Evolutionary conservation across 2,888 invertebrate genomes (phyloP), one percentile per base, ranked within the genome.

Genomic region (Willowsia nigromaculata): DNA sequence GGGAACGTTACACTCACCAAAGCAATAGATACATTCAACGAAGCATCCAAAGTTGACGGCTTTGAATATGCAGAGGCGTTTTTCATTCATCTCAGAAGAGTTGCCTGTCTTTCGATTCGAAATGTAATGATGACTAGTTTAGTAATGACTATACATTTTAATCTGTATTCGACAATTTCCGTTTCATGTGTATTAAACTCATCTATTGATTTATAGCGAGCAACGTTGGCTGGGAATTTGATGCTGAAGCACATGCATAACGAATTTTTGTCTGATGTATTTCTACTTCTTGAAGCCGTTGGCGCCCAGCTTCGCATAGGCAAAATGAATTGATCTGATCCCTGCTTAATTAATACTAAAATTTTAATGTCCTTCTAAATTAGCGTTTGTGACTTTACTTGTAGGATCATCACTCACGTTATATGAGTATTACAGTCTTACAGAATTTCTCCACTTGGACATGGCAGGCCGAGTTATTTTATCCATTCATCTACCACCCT

Each of bases 221-320:
- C 96, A 53, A 95, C 95, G 3, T 94, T 96, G 88, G 96, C 96
- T 13, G 96, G 96, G 0, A 96, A 96, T 93, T 93, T 96, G 85
- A 95, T 95, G 94, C 95, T 96, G 85, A 97, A 97, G 93, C 95
- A 96, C 93, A 93, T 94, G 11, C 95, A 96, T 91, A 94, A 94
- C 1, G 96, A 96, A 83, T 97, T 97, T 93, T 95, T 96, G 7
- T 97, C 97, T 0, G 97, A 97, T 93, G 93, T 97, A 13, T 96
- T 95, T 92, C 93, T 96, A 4, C 94, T 96, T 9, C 93, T 96
- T 50, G 93, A 93, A 91, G 91, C 93, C 5, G 92, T 92, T 9
- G 93, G 93, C 56, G 93, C 93, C 0, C 90, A 76, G 9, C 27
- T 93, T 13, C 91, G 86, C 33, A 91, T 94, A 53, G 93, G 71